Evolutionary conservation across 2,113 vertebrate species (phyloP), one percentile per base, ranked within the genome.

Genomic region (Prionailurus bengalensis): DNA sequence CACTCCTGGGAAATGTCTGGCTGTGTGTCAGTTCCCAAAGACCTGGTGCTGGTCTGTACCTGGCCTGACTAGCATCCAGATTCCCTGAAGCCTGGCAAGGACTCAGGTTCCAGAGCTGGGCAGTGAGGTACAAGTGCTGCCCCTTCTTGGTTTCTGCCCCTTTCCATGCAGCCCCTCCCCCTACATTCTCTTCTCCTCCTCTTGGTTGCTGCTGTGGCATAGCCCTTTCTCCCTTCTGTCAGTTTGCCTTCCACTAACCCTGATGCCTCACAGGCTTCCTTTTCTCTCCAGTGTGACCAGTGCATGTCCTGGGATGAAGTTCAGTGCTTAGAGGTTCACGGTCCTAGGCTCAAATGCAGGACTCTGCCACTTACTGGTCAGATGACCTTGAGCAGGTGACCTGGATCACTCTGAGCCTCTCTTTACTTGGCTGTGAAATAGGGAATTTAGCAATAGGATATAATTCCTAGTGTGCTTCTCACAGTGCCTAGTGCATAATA

Each of bases 131-230:
- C 29, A 83, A 66, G 23, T 0, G 0, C 36, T 39, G 42, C 76
- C 31, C 58, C 45, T 42, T 66, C 70, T 84, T 58, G 31, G 70
- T 45, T 45, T 82, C 70, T 55, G 33, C 31, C 48, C 23, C 36
- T 79, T 29, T 48, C 80, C 29, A 31, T 23, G 45, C n/a, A 55
- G 53, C 45, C 27, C 29, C 31, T n/a, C 31, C 13, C 29, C 29
- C 11, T 10, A 12, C 0, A 9, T 3, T 51, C 10, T 58, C 11
- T 3, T 17, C 9, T 2, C 27, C 33, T 66, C 16, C 7, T n/a
- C 5, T 36, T 4, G 1, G 29, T 36, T 68, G 16, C 17, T 45
- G 36, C 23, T 36, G 8, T 25, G 17, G 1, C 9, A 15, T 7
- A 7, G 16, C 19, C 16, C 13, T 33, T 9, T 29, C 8, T 27